Conservation (phyloP, 2,888 invertebrate species). For the Drosophila macrospina region DNA sequence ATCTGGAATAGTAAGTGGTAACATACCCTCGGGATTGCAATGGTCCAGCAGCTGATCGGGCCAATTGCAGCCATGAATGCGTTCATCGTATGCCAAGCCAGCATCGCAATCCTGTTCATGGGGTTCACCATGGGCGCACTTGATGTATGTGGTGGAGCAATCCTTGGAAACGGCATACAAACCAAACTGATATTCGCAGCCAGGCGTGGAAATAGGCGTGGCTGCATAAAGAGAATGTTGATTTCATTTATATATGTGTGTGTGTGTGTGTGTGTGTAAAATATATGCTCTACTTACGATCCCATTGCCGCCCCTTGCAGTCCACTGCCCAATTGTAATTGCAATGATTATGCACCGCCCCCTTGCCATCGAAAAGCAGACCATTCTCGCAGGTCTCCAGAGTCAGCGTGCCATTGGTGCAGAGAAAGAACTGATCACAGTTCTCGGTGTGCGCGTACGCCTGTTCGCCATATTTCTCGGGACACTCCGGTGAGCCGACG, state of each 20-base stretch:
- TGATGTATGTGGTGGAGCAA: constrained; percentile 94
- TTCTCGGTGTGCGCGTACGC: constrained; percentile 94
- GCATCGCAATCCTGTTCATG: constrained; percentile 93
- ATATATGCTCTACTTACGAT: constrained; percentile 90
- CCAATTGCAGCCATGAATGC: constrained; percentile 96
- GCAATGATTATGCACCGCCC: constrained; percentile 95
- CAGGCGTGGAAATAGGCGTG: constrained; percentile 91
- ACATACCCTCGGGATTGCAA: constrained; percentile 94
- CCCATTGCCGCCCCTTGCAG: constrained; percentile 92
- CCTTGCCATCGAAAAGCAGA: constrained; percentile 95
- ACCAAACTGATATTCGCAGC: constrained; percentile 95
- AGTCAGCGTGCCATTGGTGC: constrained; percentile 95
- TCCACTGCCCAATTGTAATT: constrained; percentile 97
- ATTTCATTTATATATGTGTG: neutral
- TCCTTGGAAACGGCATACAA: constrained; percentile 92
- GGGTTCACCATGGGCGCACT: constrained; percentile 93
- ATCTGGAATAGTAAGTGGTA: no score
- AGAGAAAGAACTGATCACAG: constrained; percentile 95
- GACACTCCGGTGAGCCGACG: constrained; percentile 90
- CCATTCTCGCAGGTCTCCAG: constrained; percentile 97
- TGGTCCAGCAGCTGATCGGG: constrained; percentile 94
- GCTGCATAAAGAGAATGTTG: constrained; percentile 86
- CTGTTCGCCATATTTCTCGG: constrained; percentile 92
- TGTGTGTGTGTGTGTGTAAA: neutral
- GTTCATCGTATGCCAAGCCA: constrained; percentile 94